These are phyloP conservation scores for Ambastaia sidthimunki DNA, from an alignment of 2,797 vertebrate species.

Conservation along the genomic window DNA sequence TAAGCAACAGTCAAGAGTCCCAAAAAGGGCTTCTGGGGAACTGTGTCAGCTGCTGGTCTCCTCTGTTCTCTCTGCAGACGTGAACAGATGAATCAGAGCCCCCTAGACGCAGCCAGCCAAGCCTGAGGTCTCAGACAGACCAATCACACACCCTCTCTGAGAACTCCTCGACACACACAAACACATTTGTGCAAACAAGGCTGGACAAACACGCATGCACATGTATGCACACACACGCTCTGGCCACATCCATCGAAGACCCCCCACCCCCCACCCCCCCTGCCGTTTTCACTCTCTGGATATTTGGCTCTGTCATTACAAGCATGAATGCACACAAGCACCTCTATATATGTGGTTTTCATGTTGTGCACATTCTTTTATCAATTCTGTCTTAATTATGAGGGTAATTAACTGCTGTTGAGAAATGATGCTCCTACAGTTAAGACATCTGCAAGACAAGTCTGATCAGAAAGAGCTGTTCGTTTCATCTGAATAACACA, in stretches of 20 bases:
- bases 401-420: not conserved
- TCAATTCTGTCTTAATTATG: constrained; percentile 1
- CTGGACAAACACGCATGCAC: constrained; percentile 28
- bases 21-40: not conserved
- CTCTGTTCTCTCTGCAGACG: constrained; percentile 35
- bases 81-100: constrained; percentile 57
- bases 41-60: constrained; percentile 53
- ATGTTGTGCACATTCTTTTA: not conserved
- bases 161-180: constrained; percentile 28
- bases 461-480: constrained; percentile 18
- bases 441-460: constrained; percentile 24
- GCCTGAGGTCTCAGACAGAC: constrained; percentile 45
- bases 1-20: constrained; percentile 18
- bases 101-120: constrained; percentile 33
- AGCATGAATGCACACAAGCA: not conserved
- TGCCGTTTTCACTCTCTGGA: constrained; percentile 20
- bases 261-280: not conserved
- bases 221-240: constrained; percentile 14
- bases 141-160: constrained; percentile 40
- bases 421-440: not conserved
- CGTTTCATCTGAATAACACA: constrained; percentile 26
- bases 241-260: not conserved
- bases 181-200: constrained; percentile 32
- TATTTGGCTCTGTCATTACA: constrained; percentile 15
- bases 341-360: constrained; percentile 12